Evolutionary conservation across 2,113 vertebrate species (phyloP), one percentile per base, ranked within the genome.

Genomic region (Tringa solitaria): DNA sequence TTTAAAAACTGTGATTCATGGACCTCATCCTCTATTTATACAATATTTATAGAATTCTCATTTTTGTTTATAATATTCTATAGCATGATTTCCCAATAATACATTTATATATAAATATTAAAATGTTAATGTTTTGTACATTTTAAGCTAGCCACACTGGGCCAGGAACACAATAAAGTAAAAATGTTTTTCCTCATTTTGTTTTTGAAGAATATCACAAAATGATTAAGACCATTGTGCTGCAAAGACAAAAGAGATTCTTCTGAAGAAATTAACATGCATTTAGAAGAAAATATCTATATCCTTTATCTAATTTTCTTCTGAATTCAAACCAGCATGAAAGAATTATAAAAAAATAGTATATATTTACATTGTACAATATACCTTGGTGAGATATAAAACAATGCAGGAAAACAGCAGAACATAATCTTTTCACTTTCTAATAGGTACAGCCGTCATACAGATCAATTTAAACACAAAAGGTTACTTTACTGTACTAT

Each of bases 301-400:
- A 97, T 95, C 87, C 86, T 97, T 97, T 96, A 97, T 92, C 92
- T 92, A 74, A 24, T 96, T 97, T 97, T 97, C 95, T 97, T 97
- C 86, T 95, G 91, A 96, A 93, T 97, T 97, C 93, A 96, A 95
- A 97, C 87, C 88, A 96, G 89, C 89, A 96, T 95, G 92, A 92
- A 96, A 94, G 94, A 89, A 97, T 96, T 96, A 98, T 97, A 98
- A 97, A 98, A 97, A 98, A 98, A 98, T 94, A 97, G 91, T 97
- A 97, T 97, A 97, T 99, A 98, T 99, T 98, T 99, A 99, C 99
- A 99, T 45, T 82, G 92, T 98, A 93, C 39, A 89, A 64, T 88
- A 93, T 96, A 97, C 84, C 97, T 96, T 86, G 59, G 94, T 76
- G 95, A 97, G 74, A 95, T 95, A 96, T 64, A 96, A 97, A 98